Conservation (phyloP, 1,140 invertebrate species). For the Caenorhabditis latens region DNA sequence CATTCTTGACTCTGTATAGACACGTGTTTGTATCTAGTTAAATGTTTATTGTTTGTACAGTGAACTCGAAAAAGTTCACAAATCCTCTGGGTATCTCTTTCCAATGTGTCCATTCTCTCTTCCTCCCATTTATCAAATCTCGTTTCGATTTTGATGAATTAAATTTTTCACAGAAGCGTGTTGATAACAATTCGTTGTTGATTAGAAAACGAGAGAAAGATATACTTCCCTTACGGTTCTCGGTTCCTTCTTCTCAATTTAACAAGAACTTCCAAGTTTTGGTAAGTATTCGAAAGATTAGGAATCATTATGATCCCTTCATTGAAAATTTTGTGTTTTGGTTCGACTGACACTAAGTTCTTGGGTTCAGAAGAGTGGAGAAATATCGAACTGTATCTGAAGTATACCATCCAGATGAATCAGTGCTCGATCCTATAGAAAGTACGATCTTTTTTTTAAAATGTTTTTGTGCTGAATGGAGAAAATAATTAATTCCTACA, state of each 20-base stretch:
- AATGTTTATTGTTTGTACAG: background rate
- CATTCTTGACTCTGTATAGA: constrained; percentile 16
- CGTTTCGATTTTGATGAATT: constrained; percentile 49
- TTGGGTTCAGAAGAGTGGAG: too few relatives aligned
- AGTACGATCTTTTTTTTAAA: too few relatives aligned
- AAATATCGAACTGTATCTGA: too few relatives aligned
- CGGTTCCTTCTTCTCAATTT: background rate
- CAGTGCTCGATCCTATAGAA: too few relatives aligned
- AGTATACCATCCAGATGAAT: too few relatives aligned
- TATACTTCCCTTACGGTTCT: background rate
- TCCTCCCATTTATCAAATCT: constrained; percentile 45
- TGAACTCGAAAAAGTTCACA: constrained; percentile 39
- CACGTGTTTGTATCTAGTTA: background rate
- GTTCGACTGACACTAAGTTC: too few relatives aligned
- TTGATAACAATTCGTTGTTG: constrained; percentile 11
- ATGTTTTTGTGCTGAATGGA: too few relatives aligned
- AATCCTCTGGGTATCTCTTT: background rate
- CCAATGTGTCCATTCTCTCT: background rate
- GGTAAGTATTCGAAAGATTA: background rate
- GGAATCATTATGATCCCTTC: too few relatives aligned
- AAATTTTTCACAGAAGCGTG: constrained; percentile 33
- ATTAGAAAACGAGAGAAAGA: background rate
- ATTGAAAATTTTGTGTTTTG: too few relatives aligned
- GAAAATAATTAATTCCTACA: too few relatives aligned
- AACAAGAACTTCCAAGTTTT: background rate